Evolutionary conservation across 2,797 vertebrate species (phyloP), one percentile per base, ranked within the genome.

Genomic region (Chaenodraco wilsoni): DNA sequence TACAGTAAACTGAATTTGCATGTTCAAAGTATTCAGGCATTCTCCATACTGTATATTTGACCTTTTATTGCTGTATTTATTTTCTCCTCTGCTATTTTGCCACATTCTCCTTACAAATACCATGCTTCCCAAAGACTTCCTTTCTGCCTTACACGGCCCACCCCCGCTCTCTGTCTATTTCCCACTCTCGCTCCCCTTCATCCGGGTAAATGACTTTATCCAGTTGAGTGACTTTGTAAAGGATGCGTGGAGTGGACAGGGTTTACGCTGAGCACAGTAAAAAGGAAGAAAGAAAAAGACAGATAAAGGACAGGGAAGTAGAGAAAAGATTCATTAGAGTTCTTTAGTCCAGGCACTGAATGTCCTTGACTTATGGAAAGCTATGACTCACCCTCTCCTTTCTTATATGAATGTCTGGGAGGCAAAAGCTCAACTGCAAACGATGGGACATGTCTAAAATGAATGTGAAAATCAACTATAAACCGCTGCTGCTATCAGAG

Each of bases 191-290:
- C 78, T 60, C 72, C 69, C 72, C 81, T 79, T 86, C 87, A 81
- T 88, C 67, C 87, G 90, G 91, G 91, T 93, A 93, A 93, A 93
- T 93, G 54, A 91, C 90, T 93, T 93, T 88, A 84, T 93, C 81
- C 90, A 92, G 87, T 73, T 92, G 88, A 92, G 78, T 91, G 92
- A 88, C 85, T 93, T 88, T 91, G 74, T 91, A 92, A 67, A 92
- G 90, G 87, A 87, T 54, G 40, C 9, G 3, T 68, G 77, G 83
- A 75, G 3, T 68, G 77, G 83, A 75, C 79, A 55, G 79, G 63
- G 46, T 88, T 92, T 89, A 88, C 85, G 87, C 88, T 90, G 89
- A 91, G 86, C 82, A 81, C 66, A 67, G 83, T 76, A 78, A 76
- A 83, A 57, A 64, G 59, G 51, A 65, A 72, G 75, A 72, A 64